These are phyloP conservation scores for Adelosebastes latens DNA, from an alignment of 2,797 vertebrate species.

Conservation along the genomic window DNA sequence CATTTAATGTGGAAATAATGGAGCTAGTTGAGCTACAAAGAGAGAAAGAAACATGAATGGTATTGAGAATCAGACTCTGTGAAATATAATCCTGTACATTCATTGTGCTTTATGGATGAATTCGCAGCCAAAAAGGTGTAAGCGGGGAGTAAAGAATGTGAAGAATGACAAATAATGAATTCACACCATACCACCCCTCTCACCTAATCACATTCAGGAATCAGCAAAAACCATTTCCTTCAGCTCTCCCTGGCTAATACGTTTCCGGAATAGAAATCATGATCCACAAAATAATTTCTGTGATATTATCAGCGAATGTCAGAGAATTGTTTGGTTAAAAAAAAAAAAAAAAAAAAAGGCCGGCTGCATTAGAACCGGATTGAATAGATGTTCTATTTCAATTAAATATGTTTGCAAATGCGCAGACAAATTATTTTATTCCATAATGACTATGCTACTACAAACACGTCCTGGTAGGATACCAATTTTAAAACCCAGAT, in stretches of 20 bases:
- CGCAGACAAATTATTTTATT: constrained; percentile 20
- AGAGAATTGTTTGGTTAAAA: constrained; percentile 35
- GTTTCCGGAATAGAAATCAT: constrained; percentile 62
- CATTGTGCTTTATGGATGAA: constrained; percentile 12
- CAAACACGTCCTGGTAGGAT: constrained; percentile 9
- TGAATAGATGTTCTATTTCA: constrained; percentile 47
- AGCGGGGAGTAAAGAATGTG: constrained; percentile 31
- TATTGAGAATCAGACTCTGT: constrained; percentile 29
- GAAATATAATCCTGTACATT: constrained; percentile 36
- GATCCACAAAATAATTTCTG: constrained; percentile 70
- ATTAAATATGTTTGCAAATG: constrained; percentile 45
- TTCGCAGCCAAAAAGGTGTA: constrained; percentile 9
- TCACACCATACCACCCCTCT: constrained; percentile 46
- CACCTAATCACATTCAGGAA: constrained; percentile 71
- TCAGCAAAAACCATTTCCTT: constrained; percentile 71
- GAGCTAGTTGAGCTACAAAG: constrained; percentile 26
- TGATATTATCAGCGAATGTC: constrained; percentile 60
- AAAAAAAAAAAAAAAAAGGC: not conserved
- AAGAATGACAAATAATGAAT: constrained; percentile 74
- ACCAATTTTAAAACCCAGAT: constrained; percentile 18
- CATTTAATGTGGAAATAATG: constrained; percentile 18
- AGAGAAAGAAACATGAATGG: not conserved
- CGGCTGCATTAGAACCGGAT: constrained; percentile 21
- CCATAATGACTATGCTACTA: constrained; percentile 4
- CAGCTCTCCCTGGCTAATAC: constrained; percentile 53